These are phyloP conservation scores for Microctenopoma stevenorrisi DNA, from an alignment of 2,797 vertebrate species.

Conservation along the genomic window DNA sequence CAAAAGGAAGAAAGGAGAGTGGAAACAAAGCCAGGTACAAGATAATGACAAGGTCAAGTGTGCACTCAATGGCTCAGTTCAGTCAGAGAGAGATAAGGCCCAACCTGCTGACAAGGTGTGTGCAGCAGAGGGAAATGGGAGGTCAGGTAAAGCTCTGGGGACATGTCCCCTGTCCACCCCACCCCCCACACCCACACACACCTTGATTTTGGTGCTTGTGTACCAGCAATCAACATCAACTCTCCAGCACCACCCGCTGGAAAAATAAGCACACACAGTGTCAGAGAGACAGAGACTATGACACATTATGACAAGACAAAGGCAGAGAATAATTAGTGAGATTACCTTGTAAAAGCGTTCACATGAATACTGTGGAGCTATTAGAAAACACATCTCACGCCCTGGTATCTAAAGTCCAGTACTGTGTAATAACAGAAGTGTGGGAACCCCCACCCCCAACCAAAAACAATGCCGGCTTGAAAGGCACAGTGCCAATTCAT, in stretches of 20 bases:
- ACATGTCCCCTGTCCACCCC: constrained; percentile 4
- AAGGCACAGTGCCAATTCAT: constrained; percentile 48
- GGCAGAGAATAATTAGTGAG: background rate
- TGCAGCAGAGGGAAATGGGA: constrained; percentile 64
- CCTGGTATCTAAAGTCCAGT: constrained; percentile 17
- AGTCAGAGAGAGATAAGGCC: constrained; percentile 70
- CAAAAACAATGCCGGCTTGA: constrained; percentile 52
- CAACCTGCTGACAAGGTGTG: constrained; percentile 69
- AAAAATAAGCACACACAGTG: background rate
- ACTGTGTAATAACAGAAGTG: constrained; percentile 27
- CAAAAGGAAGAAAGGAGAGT: constrained; percentile 65
- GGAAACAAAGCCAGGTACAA: constrained; percentile 81
- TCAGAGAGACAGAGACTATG: background rate
- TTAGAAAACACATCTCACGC: constrained; percentile 1
- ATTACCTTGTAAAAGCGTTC: background rate
- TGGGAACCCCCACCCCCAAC: constrained; percentile 31
- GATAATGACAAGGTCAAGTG: constrained; percentile 83
- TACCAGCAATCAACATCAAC: background rate
- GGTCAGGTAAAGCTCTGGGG: constrained; percentile 66
- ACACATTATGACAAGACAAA: background rate
- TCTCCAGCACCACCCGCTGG: constrained; percentile 67
- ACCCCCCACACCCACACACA: background rate
- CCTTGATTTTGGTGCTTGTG: background rate
- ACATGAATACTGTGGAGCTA: background rate
- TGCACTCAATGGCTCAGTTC: constrained; percentile 76